These are phyloP conservation scores for Nothocercus julius DNA, from an alignment of 2,113 vertebrate genomes.

Conservation along the genomic window DNA sequence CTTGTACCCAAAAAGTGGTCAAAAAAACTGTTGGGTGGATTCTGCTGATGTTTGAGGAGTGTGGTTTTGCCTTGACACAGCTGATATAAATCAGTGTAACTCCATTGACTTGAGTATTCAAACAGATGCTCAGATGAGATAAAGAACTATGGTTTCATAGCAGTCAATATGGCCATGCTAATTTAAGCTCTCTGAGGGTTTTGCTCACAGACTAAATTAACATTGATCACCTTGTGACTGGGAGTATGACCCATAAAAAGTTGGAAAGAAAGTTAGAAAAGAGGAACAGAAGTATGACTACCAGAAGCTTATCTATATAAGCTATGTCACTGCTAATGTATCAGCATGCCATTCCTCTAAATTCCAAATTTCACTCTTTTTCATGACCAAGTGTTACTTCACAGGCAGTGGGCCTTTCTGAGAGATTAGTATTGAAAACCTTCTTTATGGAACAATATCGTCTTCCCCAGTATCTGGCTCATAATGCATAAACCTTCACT, in stretches of 20 bases:
- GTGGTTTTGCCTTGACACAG: no score
- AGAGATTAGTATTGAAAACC: neutral
- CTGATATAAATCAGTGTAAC: neutral
- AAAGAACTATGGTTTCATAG: neutral
- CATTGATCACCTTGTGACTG: neutral
- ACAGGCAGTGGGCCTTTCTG: accelerated
- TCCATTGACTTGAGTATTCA: neutral
- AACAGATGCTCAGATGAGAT: neutral
- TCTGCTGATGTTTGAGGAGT: neutral
- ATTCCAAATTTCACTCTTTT: neutral
- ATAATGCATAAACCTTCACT: neutral
- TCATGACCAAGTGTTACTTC: neutral
- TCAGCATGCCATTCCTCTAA: neutral
- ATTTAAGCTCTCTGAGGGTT: neutral
- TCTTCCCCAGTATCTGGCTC: neutral
- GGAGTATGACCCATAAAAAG: neutral
- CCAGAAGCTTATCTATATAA: accelerated
- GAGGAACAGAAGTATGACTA: neutral
- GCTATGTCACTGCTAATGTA: neutral
- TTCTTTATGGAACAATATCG: neutral
- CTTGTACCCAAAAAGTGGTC: neutral
- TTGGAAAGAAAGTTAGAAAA: neutral
- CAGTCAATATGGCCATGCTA: neutral
- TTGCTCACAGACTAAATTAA: neutral
- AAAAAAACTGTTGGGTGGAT: neutral